These are phyloP conservation scores for Phoebastria nigripes DNA, from an alignment of 2,797 vertebrate species.

Conservation along the genomic window DNA sequence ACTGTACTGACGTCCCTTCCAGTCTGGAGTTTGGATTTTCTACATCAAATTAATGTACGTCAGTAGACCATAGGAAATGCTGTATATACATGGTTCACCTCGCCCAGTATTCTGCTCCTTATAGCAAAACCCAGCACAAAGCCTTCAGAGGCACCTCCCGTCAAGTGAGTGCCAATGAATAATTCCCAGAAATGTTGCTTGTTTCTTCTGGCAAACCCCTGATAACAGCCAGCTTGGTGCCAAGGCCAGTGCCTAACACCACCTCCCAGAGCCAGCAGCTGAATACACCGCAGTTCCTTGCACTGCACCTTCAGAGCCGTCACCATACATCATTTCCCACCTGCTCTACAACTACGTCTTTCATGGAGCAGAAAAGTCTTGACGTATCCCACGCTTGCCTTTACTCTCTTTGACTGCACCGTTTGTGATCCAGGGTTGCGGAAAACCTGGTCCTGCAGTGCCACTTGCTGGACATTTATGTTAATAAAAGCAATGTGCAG, in stretches of 20 bases:
- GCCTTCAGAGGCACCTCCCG: not conserved
- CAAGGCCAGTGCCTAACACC: not conserved
- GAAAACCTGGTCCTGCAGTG: constrained; percentile 54
- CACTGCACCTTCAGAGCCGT: not conserved
- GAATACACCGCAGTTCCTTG: not conserved
- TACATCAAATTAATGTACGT: not conserved
- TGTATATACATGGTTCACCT: not conserved
- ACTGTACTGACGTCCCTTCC: not conserved
- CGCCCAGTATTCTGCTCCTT: not conserved
- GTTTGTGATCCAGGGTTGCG: not conserved
- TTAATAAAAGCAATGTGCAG: not conserved
- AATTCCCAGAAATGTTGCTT: not conserved
- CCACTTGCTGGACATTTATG: constrained; percentile 49
- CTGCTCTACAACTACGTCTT: not conserved
- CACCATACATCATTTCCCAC: not conserved
- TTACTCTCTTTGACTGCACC: not conserved
- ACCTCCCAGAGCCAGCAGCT: not conserved
- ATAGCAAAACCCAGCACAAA: not conserved
- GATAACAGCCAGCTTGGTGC: not conserved
- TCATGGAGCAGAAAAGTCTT: not conserved
- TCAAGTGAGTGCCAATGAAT: not conserved
- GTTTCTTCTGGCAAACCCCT: not conserved
- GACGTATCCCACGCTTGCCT: not conserved
- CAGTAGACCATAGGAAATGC: not conserved
- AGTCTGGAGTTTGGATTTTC: not conserved